Evolutionary conservation across 92 coral and sea anemone genomes (phyloP), one percentile per base, ranked within the genome.

Genomic region (Siderastrea radians): DNA sequence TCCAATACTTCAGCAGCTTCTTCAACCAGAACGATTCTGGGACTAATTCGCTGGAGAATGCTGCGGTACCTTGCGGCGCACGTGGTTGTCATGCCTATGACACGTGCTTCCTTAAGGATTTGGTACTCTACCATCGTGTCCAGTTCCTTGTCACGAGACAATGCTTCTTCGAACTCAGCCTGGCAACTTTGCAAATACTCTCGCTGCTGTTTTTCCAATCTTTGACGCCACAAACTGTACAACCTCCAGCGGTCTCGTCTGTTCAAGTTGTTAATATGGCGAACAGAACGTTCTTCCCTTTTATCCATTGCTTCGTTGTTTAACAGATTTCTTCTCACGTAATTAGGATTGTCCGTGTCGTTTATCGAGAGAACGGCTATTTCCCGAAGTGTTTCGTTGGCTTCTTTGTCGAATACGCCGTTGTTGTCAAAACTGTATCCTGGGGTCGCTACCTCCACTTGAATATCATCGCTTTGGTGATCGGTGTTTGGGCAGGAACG

Each of bases 1-100:
- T 96, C 99, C 67, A 96, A 91, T 68, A 96, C 95, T 71, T 96
- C 99, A 59, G 99, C 98, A 51, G 99, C 99, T 88, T 96, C 99
- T 82, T 96, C 99, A 9, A 95, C 89, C 26, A 96, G 73, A 75
- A 96, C 88, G 68, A 96, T 86, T 47, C 88, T 92, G 47, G 99
- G 99, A 64, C 86, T 74, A 61, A 96, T 85, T 78, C 93, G 91
- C 71, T 90, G 93, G 26, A 96, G 95, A 75, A 93, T 78, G 4
- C 84, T 80, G 45, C 91, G 98, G 63, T 82, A 77, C 59, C 65
- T 95, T 15, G 98, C 93, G 13, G 99, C 99, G 53, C 93, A 83
- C 8, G 95, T 89, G 15, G 95, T 92, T 52, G 95, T 92, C 95
- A 92, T 92, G 86, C 93, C 95, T 14, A 92, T 89, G 55, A 92